Evolutionary conservation across 2,888 invertebrate genomes (phyloP).

Genomic region (Pogonocherus hispidulus): DNA sequence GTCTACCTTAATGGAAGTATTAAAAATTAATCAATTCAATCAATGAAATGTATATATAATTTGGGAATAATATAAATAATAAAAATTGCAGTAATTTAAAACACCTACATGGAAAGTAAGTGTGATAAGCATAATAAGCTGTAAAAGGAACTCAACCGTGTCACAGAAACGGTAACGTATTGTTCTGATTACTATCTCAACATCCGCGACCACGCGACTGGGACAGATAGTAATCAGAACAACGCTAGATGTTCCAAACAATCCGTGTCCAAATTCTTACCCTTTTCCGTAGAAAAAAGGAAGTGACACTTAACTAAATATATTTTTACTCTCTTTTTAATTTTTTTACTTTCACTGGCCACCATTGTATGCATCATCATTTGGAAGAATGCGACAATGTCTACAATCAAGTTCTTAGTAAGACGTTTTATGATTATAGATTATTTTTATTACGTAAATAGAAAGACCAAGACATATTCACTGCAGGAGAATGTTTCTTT

Average conservation of each 20-base stretch:
- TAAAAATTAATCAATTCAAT: no score
- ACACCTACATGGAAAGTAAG: background rate
- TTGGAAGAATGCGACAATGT: no score
- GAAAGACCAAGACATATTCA: no score
- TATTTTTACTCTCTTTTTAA: background rate
- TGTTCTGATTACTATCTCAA: background rate
- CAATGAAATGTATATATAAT: no score
- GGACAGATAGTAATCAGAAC: background rate
- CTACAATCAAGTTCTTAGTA: no score
- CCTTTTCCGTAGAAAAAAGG: background rate
- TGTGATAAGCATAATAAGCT: background rate
- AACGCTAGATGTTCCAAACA: background rate
- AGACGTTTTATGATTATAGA: no score
- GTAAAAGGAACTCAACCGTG: background rate
- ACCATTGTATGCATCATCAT: background rate
- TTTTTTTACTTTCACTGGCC: background rate
- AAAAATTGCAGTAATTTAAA: background rate
- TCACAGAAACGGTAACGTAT: background rate
- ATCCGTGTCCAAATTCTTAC: background rate
- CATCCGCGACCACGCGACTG: background rate
- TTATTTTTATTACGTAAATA: no score
- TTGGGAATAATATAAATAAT: no score
- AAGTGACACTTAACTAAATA: background rate
- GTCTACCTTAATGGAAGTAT: no score
- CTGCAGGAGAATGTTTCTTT: no score